Percentiles rank a stretch among this genome's conserved stretches.
phyloP scores from a whole-genome alignment of 2,113 vertebrate genomes.

The Corynorhinus townsendii region DNA sequence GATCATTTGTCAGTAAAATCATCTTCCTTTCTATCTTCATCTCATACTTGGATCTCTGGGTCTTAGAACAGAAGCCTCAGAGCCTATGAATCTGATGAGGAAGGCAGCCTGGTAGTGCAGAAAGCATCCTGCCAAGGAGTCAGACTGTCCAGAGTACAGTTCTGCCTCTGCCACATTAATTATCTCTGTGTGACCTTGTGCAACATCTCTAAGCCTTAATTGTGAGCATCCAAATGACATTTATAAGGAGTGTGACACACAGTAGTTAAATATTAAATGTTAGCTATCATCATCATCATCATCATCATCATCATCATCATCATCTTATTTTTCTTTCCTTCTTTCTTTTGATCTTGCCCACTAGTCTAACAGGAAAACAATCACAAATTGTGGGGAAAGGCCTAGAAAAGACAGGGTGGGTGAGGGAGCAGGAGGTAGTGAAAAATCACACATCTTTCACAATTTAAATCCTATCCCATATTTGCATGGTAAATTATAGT shows the following conservation, averaged over 20 bases:
- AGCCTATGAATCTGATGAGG: background rate
- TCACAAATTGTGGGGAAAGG: background rate
- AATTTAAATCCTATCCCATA: background rate
- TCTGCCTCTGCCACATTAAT: background rate
- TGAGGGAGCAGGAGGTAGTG: background rate
- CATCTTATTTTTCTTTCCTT: background rate
- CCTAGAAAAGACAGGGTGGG: background rate
- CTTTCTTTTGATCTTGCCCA: background rate
- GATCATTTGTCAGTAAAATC: background rate
- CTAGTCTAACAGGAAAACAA: background rate
- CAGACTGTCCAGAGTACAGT: background rate
- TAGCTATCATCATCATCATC: background rate
- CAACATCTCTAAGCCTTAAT: background rate
- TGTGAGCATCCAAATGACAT: background rate
- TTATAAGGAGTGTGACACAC: background rate
- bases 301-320: background rate
- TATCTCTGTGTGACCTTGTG: background rate
- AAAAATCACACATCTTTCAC: background rate
- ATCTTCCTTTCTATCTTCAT: background rate
- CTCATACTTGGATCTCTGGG: background rate
- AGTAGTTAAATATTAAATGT: background rate
- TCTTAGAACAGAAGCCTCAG: background rate
- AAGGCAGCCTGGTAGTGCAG: background rate
- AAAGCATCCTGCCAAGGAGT: background rate
- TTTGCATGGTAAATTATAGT: slow-evolving; percentile 16